Percentiles rank a stretch among this genome's conserved stretches.
Conservation (phyloP, 1,140 invertebrate species). For the Thaumetopoea pityocampa region DNA sequence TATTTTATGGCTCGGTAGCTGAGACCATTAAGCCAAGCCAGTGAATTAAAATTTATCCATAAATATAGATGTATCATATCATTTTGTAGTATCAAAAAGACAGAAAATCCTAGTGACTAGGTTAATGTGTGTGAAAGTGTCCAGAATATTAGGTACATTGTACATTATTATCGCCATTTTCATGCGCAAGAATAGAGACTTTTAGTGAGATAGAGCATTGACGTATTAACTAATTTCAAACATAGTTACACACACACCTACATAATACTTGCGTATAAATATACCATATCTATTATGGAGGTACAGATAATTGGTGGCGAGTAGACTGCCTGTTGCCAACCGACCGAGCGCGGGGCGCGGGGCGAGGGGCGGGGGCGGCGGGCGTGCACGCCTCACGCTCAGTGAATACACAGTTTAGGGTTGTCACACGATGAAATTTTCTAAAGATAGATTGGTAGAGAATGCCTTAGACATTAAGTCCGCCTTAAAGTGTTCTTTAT, state of each 20-base stretch:
- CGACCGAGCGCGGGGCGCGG: slow-evolving; percentile 10
- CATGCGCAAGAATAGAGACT: background rate
- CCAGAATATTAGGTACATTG: background rate
- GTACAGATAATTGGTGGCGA: slow-evolving; percentile 33
- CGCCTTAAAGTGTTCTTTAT: too few species aligned
- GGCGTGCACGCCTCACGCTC: slow-evolving; percentile 3
- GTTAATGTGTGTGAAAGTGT: background rate
- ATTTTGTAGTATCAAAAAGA: too few species aligned
- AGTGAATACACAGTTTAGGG: too few species aligned
- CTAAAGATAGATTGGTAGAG: too few species aligned
- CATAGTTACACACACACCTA: slow-evolving; percentile 14
- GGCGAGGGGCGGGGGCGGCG: slow-evolving; percentile 10
- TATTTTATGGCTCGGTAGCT: too few species aligned
- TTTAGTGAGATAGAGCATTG: slow-evolving; percentile 4
- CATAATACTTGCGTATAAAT: slow-evolving; percentile 17
- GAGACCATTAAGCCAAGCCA: too few species aligned
- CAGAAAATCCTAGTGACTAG: too few species aligned
- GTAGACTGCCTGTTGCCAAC: slow-evolving; percentile 51
- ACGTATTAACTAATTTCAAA: slow-evolving; percentile 20
- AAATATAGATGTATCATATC: too few species aligned
- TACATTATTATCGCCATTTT: too few species aligned
- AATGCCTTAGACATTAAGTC: too few species aligned
- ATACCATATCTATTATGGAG: slow-evolving; percentile 23
- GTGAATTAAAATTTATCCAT: too few species aligned
- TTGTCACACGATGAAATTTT: too few species aligned